Conservation (phyloP, 2,888 invertebrate genomes). For the Spialia ferax region DNA sequence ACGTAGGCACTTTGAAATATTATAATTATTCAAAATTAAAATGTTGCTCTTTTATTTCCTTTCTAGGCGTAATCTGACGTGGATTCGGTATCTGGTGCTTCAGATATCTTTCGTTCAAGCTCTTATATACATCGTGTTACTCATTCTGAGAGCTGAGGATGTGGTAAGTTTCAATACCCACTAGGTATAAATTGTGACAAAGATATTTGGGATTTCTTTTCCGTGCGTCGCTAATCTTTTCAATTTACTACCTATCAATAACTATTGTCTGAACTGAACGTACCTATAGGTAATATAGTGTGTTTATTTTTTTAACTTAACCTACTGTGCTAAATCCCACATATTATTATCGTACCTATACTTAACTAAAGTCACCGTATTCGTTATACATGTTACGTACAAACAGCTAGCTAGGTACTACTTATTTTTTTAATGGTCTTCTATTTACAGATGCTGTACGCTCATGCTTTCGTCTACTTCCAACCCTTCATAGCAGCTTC, state of each 20-base stretch:
- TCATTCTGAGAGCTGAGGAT: slow-evolving; percentile 89
- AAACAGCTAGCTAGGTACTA: too few relatives aligned
- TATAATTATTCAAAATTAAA: background rate
- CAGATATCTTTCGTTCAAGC: slow-evolving; percentile 91
- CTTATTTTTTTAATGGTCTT: background rate
- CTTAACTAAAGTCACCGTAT: too few relatives aligned
- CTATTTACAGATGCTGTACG: slow-evolving; percentile 83
- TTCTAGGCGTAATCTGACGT: slow-evolving; percentile 84
- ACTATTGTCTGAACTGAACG: too few relatives aligned
- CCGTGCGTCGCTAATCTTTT: too few relatives aligned
- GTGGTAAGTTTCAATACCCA: slow-evolving; percentile 77
- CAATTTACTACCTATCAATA: too few relatives aligned
- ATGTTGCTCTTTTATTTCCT: background rate
- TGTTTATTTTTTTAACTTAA: too few relatives aligned
- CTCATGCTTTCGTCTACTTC: slow-evolving; percentile 87
- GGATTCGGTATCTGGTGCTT: slow-evolving; percentile 87
- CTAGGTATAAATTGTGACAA: background rate
- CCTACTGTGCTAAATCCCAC: too few relatives aligned
- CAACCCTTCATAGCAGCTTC: slow-evolving; percentile 89
- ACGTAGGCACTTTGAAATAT: background rate
- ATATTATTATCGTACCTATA: too few relatives aligned
- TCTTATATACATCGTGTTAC: slow-evolving; percentile 85
- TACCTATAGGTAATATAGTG: too few relatives aligned
- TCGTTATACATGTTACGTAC: too few relatives aligned
- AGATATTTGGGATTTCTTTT: background rate